Evolutionary conservation across 2,113 vertebrate species (phyloP).

Genomic region (Thamnaconus septentrionalis): DNA sequence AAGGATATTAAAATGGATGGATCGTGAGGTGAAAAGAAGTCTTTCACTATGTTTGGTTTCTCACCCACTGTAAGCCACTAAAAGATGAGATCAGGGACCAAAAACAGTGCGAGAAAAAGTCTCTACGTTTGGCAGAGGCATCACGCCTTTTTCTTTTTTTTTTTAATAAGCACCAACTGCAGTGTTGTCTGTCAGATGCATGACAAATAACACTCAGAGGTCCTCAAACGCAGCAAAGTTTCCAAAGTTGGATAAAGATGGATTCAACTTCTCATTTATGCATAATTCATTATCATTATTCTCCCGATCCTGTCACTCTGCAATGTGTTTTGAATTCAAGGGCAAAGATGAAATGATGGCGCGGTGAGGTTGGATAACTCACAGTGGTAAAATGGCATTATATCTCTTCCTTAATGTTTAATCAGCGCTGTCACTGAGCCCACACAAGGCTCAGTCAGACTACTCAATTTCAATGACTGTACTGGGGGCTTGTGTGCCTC

Average conservation of each 20-base stretch:
- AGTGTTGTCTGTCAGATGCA: slow-evolving; percentile 61
- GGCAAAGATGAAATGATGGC: slow-evolving; percentile 73
- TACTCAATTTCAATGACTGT: slow-evolving; percentile 71
- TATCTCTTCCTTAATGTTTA: slow-evolving; percentile 78
- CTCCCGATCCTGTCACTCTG: slow-evolving; percentile 67
- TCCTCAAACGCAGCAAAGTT: slow-evolving; percentile 60
- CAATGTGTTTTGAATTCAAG: slow-evolving; percentile 71
- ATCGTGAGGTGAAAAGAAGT: slow-evolving; percentile 14
- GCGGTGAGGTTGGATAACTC: slow-evolving; percentile 71
- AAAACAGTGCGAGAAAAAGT: too few species aligned
- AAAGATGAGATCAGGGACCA: background rate
- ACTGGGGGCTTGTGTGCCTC: slow-evolving; percentile 17
- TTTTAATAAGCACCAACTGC: slow-evolving; percentile 27
- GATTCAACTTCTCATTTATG: slow-evolving; percentile 70
- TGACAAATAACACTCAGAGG: slow-evolving; percentile 68
- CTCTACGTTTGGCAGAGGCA: too few species aligned
- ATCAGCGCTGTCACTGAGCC: slow-evolving; percentile 74
- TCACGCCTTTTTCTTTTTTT: too few species aligned
- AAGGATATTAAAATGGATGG: slow-evolving; percentile 2
- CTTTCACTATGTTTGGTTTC: slow-evolving; percentile 10
- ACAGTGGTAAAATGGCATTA: slow-evolving; percentile 74
- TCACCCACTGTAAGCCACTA: slow-evolving; percentile 6
- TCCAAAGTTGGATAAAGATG: slow-evolving; percentile 70
- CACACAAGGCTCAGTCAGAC: slow-evolving; percentile 70
- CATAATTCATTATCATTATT: slow-evolving; percentile 77